A percentile compares a stretch with the other conserved stretches of the same genome.
Conservation (phyloP, 2,888 invertebrate genomes). For the Syrphus vitripennis region DNA sequence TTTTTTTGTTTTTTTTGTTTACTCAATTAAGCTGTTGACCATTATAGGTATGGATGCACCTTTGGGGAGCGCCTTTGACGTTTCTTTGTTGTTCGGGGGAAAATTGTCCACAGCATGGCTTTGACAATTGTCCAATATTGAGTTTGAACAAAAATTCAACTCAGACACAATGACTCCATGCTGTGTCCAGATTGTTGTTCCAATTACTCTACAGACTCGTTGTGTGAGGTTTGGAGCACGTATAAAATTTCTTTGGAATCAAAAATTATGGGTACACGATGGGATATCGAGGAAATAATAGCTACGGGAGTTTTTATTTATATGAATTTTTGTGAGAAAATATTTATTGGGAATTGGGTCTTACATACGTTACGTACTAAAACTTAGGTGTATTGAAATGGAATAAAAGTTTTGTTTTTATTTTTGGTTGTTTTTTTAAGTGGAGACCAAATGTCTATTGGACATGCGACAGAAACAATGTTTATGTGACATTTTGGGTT, state of each 20-base stretch:
- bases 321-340: conserved; percentile 46
- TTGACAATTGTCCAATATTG: conserved; percentile 47
- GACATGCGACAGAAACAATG: conserved; percentile 53
- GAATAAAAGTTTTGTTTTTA: background rate
- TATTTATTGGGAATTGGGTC: conserved; percentile 5
- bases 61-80: conserved; percentile 49
- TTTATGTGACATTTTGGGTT: conserved; percentile 61
- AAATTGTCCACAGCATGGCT: conserved; percentile 19
- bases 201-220: conserved; percentile 31
- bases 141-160: conserved; percentile 30
- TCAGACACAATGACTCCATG: conserved; percentile 66
- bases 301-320: conserved; percentile 57
- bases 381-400: too few species aligned
- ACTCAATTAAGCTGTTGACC: conserved; percentile 64
- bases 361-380: too few species aligned
- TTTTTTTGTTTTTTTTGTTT: conserved; percentile 37
- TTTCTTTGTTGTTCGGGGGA: conserved; percentile 55
- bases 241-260: conserved; percentile 3
- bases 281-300: conserved; percentile 55
- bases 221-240: conserved; percentile 50
- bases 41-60: conserved; percentile 59
- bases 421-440: background rate
- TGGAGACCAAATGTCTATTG: conserved; percentile 66
- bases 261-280: conserved; percentile 59
- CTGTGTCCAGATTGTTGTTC: conserved; percentile 60